Conservation (phyloP, 2,888 invertebrate genomes). For the Tenthredo scrophulariae region DNA sequence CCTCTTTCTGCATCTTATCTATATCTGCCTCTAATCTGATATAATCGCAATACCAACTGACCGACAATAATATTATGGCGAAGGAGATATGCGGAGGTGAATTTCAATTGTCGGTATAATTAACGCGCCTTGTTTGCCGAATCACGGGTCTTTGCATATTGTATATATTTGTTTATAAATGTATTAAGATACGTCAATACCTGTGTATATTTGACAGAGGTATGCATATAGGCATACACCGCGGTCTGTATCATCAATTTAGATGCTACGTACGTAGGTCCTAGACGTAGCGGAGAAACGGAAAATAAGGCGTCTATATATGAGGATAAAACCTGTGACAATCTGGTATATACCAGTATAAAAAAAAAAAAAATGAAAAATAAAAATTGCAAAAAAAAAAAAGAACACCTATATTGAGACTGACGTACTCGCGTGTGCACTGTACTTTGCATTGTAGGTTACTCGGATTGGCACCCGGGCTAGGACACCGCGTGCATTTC, state of each 20-base stretch:
- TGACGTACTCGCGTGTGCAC: constrained; percentile 55
- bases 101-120: neutral
- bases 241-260: neutral
- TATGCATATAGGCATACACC: neutral
- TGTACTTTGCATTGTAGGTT: constrained; percentile 77
- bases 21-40: neutral
- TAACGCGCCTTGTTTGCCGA: neutral
- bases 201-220: neutral
- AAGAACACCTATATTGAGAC: constrained; percentile 11
- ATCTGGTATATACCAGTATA: neutral
- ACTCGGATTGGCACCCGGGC: constrained; percentile 74
- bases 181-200: neutral
- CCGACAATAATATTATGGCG: neutral
- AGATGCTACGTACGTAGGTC: neutral
- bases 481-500: constrained; percentile 76
- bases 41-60: neutral
- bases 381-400: neutral
- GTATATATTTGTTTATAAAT: constrained; percentile 4
- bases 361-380: neutral
- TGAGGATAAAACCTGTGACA: neutral
- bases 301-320: neutral
- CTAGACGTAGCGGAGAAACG: neutral
- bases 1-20: neutral
- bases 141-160: neutral
- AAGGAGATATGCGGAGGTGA: neutral